Evolutionary conservation across 2,113 vertebrate genomes (phyloP).

Genomic region (Lasiurus borealis): DNA sequence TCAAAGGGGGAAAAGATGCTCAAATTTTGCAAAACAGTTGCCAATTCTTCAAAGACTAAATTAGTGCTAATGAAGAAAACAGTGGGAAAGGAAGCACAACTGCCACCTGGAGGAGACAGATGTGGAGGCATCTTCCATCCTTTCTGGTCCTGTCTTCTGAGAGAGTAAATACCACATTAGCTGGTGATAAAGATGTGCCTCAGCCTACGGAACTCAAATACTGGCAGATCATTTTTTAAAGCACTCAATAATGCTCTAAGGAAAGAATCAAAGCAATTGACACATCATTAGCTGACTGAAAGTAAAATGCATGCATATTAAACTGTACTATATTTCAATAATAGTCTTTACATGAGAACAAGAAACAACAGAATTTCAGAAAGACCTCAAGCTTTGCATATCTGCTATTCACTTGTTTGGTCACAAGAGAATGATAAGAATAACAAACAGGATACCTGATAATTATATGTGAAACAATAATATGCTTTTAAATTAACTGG

Average conservation of each 20-base stretch:
- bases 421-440: not conserved
- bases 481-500: not conserved
- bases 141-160: conserved; percentile 40
- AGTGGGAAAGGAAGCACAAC: conserved; percentile 66
- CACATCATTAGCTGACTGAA: not conserved
- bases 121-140: not conserved
- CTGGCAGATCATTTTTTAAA: not conserved
- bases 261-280: not conserved
- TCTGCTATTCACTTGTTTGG: not conserved
- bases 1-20: conserved; percentile 58
- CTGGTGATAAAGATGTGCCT: conserved; percentile 6
- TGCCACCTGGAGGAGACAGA: conserved; percentile 77
- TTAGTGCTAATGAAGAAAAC: conserved; percentile 82
- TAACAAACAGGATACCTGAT: not conserved
- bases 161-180: not conserved
- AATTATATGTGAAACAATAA: not conserved
- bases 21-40: conserved; percentile 66
- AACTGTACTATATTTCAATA: not conserved
- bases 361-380: not conserved
- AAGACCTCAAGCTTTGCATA: not conserved
- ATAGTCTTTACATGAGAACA: not conserved
- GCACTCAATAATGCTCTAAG: not conserved
- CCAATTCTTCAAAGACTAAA: conserved; percentile 77
- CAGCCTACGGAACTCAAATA: not conserved
- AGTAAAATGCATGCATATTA: not conserved